Percentiles rank a stretch among this genome's conserved stretches.
These are phyloP conservation scores for Drosophila stalkeri DNA, from an alignment of 2,888 invertebrate genomes.

Conservation along the genomic window DNA sequence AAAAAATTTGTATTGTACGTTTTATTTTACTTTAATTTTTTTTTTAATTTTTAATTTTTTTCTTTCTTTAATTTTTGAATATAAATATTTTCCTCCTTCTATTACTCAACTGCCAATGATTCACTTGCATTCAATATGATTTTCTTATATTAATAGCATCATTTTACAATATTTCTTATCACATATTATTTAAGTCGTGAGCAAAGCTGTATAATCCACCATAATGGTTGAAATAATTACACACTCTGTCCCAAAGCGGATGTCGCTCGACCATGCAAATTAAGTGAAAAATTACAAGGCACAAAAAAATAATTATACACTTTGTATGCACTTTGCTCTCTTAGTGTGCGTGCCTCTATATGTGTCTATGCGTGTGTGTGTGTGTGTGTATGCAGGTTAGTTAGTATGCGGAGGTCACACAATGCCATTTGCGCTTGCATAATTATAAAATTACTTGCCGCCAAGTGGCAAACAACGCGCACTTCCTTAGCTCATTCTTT, in stretches of 20 bases:
- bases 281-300: constrained; percentile 77
- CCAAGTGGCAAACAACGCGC: constrained; percentile 73
- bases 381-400: constrained; percentile 13
- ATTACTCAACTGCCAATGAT: background rate
- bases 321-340: constrained; percentile 52
- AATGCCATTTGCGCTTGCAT: constrained; percentile 73
- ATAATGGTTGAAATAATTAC: constrained; percentile 64
- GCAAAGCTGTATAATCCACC: constrained; percentile 17
- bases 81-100: background rate
- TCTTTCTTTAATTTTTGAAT: background rate
- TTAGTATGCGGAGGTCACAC: constrained; percentile 60
- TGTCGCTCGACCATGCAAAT: constrained; percentile 72
- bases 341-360: constrained; percentile 10
- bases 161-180: background rate
- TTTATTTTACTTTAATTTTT: too few species aligned
- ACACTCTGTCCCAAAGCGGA: constrained; percentile 56
- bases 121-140: background rate
- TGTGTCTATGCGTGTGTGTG: constrained; percentile 1
- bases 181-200: constrained; percentile 30
- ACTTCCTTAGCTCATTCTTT: constrained; percentile 66
- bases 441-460: constrained; percentile 77
- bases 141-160: background rate
- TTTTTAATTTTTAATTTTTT: too few species aligned
- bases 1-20: too few species aligned
- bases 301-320: constrained; percentile 62